Conservation (phyloP, 2,797 vertebrate genomes). For the Kryptopterus vitreolus region DNA sequence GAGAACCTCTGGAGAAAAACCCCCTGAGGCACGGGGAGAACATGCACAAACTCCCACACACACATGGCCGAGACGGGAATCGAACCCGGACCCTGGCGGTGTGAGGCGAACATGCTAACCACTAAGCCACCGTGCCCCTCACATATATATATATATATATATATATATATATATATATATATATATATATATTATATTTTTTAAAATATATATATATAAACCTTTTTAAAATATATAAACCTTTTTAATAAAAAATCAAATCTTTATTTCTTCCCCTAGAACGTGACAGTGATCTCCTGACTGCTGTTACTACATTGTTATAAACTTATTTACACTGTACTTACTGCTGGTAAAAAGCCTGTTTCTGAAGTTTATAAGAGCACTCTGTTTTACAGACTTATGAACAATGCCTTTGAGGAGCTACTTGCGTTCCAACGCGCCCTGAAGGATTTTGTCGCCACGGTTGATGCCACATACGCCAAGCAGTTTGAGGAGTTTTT, state of each 20-base stretch:
- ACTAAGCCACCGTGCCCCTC: no score
- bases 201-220: no score
- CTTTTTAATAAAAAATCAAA: no score
- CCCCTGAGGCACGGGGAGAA: no score
- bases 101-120: no score
- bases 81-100: no score
- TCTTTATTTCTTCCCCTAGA: not conserved
- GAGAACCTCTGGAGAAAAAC: no score
- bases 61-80: no score
- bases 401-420: constrained; percentile 89
- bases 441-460: constrained; percentile 89
- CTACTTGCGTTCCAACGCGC: constrained; percentile 90
- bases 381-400: constrained; percentile 71
- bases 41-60: no score
- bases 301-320: not conserved
- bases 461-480: constrained; percentile 90
- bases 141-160: no score
- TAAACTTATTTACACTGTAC: not conserved
- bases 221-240: not conserved
- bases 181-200: no score
- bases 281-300: not conserved
- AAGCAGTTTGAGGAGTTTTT: constrained; percentile 97
- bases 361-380: not conserved
- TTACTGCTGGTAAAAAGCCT: not conserved
- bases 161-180: no score